Percentiles rank a stretch among this genome's conserved stretches.
These are phyloP conservation scores for Rhyacophila brunnea DNA, from an alignment of 1,140 invertebrate species.

Conservation along the genomic window DNA sequence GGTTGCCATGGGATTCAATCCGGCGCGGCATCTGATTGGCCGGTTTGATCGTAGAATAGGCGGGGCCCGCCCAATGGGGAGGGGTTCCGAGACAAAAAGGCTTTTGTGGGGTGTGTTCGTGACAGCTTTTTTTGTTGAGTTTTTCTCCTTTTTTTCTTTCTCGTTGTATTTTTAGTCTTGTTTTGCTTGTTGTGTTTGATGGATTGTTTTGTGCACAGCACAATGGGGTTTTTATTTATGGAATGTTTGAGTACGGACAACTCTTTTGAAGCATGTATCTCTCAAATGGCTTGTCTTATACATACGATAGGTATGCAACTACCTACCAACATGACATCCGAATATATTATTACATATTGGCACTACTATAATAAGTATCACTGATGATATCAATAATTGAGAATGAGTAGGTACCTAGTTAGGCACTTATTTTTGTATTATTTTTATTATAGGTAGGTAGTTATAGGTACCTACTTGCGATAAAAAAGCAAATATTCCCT, in stretches of 20 bases:
- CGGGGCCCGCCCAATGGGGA: not conserved
- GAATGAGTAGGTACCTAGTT: too few relatives aligned
- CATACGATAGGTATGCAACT: too few relatives aligned
- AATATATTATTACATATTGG: too few relatives aligned
- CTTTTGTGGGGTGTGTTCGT: slow-evolving; percentile 24
- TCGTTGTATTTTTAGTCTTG: slow-evolving; percentile 31
- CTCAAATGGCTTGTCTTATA: too few relatives aligned
- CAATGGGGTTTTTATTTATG: slow-evolving; percentile 31
- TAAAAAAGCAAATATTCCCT: too few relatives aligned
- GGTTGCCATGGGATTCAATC: slow-evolving; percentile 24
- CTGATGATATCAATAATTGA: too few relatives aligned
- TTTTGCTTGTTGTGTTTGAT: slow-evolving; percentile 34
- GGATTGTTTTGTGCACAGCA: slow-evolving; percentile 30
- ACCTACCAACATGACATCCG: too few relatives aligned
- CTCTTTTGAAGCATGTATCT: too few relatives aligned
- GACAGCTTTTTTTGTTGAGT: slow-evolving; percentile 24
- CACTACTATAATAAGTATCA: too few relatives aligned
- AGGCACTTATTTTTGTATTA: too few relatives aligned
- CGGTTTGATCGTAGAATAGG: not conserved
- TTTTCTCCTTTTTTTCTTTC: slow-evolving; percentile 21
- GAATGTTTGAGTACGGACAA: slow-evolving; percentile 6
- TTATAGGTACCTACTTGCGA: too few relatives aligned
- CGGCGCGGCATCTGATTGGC: slow-evolving; percentile 13
- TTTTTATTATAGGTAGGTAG: too few relatives aligned
- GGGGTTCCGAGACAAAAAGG: slow-evolving; percentile 12